Evolutionary conservation across 2,797 vertebrate genomes (phyloP).

Genomic region (Amazona finschi): DNA sequence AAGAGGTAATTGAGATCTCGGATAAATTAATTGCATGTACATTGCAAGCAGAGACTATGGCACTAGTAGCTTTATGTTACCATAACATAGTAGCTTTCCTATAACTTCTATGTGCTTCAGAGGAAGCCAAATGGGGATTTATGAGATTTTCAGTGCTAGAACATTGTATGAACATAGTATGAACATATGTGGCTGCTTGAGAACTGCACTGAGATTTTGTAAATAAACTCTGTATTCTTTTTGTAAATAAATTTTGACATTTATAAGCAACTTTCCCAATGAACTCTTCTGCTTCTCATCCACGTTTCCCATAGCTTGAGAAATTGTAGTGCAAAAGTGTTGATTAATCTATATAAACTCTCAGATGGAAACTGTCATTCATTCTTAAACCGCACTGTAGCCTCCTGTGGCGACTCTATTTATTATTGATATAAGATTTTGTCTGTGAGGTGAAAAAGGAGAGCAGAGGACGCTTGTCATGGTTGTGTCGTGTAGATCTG

Average conservation of each 20-base stretch:
- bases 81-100: background rate
- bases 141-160: background rate
- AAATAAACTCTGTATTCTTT: background rate
- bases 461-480: background rate
- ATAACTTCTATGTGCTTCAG: background rate
- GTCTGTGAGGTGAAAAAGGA: background rate
- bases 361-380: background rate
- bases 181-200: background rate
- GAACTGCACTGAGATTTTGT: background rate
- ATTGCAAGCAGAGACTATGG: background rate
- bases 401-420: background rate
- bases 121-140: background rate
- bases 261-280: background rate
- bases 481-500: background rate
- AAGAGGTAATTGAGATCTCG: slow-evolving; percentile 50
- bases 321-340: background rate
- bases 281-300: background rate
- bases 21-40: slow-evolving; percentile 22
- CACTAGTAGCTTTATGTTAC: background rate
- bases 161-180: background rate
- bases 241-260: background rate
- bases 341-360: background rate
- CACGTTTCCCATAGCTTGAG: background rate
- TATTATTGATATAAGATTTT: background rate
- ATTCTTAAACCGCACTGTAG: background rate